Evolutionary conservation across 2,113 vertebrate species (phyloP).

Genomic region (Sinocyclocheilus grahami): DNA sequence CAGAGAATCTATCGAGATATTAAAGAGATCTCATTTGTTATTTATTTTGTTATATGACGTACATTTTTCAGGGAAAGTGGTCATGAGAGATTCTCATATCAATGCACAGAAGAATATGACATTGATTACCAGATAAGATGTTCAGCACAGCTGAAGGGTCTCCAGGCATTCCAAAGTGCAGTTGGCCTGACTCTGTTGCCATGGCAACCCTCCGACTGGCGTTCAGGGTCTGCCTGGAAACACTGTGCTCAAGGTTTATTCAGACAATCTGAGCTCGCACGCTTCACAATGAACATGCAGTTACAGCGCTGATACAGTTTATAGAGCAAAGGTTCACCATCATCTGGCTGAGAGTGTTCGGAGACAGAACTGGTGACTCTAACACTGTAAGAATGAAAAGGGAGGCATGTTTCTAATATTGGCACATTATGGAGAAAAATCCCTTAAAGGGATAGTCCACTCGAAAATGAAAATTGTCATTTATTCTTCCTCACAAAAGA

Average conservation of each 20-base stretch:
- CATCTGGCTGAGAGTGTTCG: neutral
- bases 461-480: no score
- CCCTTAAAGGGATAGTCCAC: neutral
- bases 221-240: slow-evolving; percentile 28
- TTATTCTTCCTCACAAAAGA: no score
- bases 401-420: neutral
- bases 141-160: slow-evolving; percentile 3
- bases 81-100: neutral
- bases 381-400: neutral
- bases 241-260: neutral
- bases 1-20: no score
- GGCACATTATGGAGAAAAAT: neutral
- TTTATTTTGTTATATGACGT: no score
- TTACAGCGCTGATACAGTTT: neutral
- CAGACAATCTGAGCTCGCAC: neutral
- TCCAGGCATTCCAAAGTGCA: slow-evolving; percentile 26
- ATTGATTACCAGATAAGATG: slow-evolving; percentile 1
- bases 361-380: neutral
- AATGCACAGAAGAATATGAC: neutral
- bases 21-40: no score
- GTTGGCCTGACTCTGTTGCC: slow-evolving; percentile 37
- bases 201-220: slow-evolving; percentile 37
- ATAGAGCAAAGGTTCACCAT: neutral
- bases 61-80: neutral
- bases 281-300: neutral